These are phyloP conservation scores for Minunthozetes semirufus DNA, from an alignment of 2,888 invertebrate genomes.

Conservation along the genomic window DNA sequence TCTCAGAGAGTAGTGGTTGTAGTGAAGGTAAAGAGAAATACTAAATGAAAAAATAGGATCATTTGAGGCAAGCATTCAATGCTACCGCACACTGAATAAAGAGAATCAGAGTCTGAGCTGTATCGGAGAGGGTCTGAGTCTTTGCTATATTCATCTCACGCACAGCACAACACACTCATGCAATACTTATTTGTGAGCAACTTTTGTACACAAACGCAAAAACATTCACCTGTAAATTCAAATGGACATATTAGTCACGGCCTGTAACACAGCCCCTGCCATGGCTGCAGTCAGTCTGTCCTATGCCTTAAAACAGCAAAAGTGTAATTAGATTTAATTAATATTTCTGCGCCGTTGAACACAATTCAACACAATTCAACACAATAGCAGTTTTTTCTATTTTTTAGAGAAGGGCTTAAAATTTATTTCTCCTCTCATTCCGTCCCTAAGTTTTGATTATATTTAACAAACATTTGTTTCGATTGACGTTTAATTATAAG, in stretches of 20 bases:
- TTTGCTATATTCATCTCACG: slow-evolving; percentile 12
- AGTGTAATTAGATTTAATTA: slow-evolving; percentile 28
- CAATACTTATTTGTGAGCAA: slow-evolving; percentile 12
- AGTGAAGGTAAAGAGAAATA: not conserved
- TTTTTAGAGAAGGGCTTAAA: slow-evolving; percentile 25
- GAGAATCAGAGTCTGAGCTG: not conserved
- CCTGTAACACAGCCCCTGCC: not conserved
- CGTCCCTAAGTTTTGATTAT: not conserved
- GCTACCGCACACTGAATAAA: not conserved
- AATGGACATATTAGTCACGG: slow-evolving; percentile 28
- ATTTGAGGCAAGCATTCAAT: not conserved
- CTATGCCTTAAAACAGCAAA: slow-evolving; percentile 17
- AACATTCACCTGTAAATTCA: slow-evolving; percentile 29
- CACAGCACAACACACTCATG: slow-evolving; percentile 7
- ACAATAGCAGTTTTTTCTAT: no score
- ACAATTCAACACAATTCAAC: no score
- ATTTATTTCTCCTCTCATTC: not conserved
- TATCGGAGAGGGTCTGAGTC: not conserved
- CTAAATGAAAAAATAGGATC: slow-evolving; percentile 10
- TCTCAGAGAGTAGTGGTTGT: not conserved
- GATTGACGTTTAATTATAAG: slow-evolving; percentile 5
- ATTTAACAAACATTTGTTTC: slow-evolving; percentile 7
- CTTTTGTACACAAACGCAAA: not conserved
- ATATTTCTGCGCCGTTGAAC: slow-evolving; percentile 24
- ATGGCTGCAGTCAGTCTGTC: not conserved